These are phyloP conservation scores for Platyura marginata DNA, from an alignment of 1,140 invertebrate species.

Conservation along the genomic window DNA sequence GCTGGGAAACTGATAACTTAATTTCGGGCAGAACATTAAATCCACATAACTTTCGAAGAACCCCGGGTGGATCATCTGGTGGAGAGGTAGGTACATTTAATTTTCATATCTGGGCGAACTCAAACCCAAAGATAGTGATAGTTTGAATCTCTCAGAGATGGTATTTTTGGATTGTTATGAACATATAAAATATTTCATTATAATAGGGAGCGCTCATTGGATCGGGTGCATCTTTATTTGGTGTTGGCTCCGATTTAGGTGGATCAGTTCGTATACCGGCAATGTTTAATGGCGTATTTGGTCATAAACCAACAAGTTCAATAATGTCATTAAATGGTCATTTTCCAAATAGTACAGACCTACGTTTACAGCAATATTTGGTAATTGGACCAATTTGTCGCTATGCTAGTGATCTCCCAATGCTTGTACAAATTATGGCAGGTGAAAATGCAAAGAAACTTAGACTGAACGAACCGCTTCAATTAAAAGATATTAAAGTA, in stretches of 20 bases:
- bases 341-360: constrained; percentile 30
- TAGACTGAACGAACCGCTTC: constrained; percentile 26
- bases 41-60: constrained; percentile 48
- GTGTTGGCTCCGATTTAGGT: constrained; percentile 72
- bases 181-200: neutral
- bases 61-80: constrained; percentile 56
- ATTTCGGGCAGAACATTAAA: constrained; percentile 57
- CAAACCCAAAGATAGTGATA: no score
- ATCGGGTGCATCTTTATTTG: constrained; percentile 52
- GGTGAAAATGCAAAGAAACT: constrained; percentile 21
- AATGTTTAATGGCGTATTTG: constrained; percentile 71
- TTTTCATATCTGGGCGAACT: no score
- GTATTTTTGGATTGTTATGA: neutral
- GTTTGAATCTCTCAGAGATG: no score
- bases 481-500: constrained; percentile 38
- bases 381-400: constrained; percentile 60
- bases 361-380: constrained; percentile 28
- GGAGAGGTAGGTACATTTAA: constrained; percentile 35
- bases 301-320: constrained; percentile 61
- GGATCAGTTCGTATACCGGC: constrained; percentile 66
- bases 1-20: constrained; percentile 52
- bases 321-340: constrained; percentile 35
- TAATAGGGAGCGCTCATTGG: constrained; percentile 44
- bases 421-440: constrained; percentile 41
- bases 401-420: constrained; percentile 54